A percentile compares a stretch with the other conserved stretches of the same genome.
phyloP scores from a whole-genome alignment of 2,888 invertebrate species.

The Hypercompe scribonia region DNA sequence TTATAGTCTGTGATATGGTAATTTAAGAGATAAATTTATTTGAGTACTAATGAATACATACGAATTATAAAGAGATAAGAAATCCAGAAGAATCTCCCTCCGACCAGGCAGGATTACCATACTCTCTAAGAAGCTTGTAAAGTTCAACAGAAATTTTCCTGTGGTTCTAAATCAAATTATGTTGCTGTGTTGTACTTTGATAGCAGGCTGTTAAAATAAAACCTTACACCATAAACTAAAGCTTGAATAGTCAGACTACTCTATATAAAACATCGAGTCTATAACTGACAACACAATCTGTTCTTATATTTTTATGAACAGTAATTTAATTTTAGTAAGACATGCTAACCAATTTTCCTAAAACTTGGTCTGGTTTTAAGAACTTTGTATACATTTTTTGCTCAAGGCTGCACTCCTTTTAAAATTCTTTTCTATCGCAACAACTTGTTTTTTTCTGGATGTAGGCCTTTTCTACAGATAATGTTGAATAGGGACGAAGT shows the following conservation, averaged over 20 bases:
- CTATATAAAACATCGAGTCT: neutral
- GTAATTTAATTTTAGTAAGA: neutral
- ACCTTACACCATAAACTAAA: no score
- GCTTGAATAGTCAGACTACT: neutral
- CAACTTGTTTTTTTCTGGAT: neutral
- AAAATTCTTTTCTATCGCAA: neutral
- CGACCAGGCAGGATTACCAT: neutral
- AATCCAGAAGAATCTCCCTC: neutral
- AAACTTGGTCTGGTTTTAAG: no score
- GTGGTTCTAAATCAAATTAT: neutral
- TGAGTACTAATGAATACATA: neutral
- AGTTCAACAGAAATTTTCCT: neutral
- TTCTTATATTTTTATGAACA: neutral
- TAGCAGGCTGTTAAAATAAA: neutral
- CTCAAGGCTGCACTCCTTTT: neutral
- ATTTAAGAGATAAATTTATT: no score
- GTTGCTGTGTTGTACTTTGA: neutral
- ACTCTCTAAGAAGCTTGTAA: neutral
- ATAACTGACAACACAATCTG: neutral
- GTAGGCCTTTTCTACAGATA: neutral
- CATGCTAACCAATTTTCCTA: neutral
- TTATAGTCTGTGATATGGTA: no score
- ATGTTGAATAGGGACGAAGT: neutral
- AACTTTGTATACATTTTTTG: no score
- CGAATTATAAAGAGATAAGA: neutral